phyloP scores from a whole-genome alignment of 1,140 invertebrate species.

The Penaeus chinensis region DNA sequence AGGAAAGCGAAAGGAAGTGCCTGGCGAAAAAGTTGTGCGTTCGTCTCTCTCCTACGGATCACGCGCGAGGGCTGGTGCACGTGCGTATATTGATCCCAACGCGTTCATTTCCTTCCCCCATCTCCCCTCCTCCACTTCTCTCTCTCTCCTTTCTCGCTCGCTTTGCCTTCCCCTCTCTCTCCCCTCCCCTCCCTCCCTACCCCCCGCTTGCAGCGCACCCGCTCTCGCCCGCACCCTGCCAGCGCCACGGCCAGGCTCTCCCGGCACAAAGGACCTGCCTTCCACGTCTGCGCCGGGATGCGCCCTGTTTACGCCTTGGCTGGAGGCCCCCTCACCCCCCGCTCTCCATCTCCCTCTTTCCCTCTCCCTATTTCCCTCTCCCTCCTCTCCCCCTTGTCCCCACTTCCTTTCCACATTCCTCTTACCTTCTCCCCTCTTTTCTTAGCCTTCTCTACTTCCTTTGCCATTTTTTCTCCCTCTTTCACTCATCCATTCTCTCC shows the following conservation, averaged over 20 bases:
- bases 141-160: neutral
- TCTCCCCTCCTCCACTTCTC: constrained; percentile 16
- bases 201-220: neutral
- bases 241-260: constrained; percentile 14
- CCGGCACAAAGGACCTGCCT: constrained; percentile 51
- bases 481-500: neutral
- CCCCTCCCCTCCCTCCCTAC: neutral
- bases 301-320: constrained; percentile 10
- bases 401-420: neutral
- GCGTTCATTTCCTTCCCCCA: constrained; percentile 15
- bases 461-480: constrained; percentile 13
- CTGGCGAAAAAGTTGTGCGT: too few relatives aligned
- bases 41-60: neutral
- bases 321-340: neutral
- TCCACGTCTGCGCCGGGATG: constrained; percentile 58
- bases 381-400: neutral
- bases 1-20: too few relatives aligned
- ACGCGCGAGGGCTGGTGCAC: constrained; percentile 34
- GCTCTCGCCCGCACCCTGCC: neutral
- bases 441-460: constrained; percentile 7
- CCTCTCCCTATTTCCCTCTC: neutral
- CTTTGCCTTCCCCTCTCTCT: constrained; percentile 11
- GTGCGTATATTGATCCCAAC: constrained; percentile 59
- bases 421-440: neutral
- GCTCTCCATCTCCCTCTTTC: neutral